These are phyloP conservation scores for Cepphus grylle DNA, from an alignment of 2,113 vertebrate genomes.

Conservation along the genomic window DNA sequence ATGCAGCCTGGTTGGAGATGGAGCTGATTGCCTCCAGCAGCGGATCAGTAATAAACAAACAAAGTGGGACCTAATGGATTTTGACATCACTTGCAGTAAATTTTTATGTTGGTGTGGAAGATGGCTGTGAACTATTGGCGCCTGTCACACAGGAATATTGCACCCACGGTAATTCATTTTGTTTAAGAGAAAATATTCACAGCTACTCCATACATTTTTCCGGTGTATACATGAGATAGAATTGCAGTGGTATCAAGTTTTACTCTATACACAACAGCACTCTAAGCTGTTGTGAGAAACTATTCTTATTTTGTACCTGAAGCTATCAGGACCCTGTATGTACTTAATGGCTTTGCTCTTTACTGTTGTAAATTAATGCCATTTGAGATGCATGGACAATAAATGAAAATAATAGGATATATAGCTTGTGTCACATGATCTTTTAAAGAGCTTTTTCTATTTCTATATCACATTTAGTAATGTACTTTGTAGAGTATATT, in stretches of 20 bases:
- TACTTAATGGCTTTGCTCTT: background rate
- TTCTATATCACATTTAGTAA: background rate
- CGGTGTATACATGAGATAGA: background rate
- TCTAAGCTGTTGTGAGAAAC: background rate
- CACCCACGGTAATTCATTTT: background rate
- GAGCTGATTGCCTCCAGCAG: background rate
- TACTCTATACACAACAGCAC: background rate
- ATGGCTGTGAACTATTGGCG: background rate
- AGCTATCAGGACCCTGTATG: background rate
- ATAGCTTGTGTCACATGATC: background rate
- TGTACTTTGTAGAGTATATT: background rate
- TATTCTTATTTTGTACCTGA: background rate
- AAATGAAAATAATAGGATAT: background rate
- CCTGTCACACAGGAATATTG: background rate
- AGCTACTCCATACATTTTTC: background rate
- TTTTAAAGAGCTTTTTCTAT: background rate
- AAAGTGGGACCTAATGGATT: background rate
- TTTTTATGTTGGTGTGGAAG: conserved; percentile 5
- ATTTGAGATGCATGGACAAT: background rate
- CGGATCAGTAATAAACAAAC: background rate
- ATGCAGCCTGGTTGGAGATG: background rate
- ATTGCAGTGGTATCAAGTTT: background rate
- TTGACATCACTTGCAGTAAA: background rate
- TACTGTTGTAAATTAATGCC: background rate
- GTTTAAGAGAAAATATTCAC: background rate